A percentile compares a stretch with the other conserved stretches of the same genome.
These are phyloP conservation scores for Saguinus imperator DNA, from an alignment of 2,113 vertebrate genomes.

Conservation along the genomic window DNA sequence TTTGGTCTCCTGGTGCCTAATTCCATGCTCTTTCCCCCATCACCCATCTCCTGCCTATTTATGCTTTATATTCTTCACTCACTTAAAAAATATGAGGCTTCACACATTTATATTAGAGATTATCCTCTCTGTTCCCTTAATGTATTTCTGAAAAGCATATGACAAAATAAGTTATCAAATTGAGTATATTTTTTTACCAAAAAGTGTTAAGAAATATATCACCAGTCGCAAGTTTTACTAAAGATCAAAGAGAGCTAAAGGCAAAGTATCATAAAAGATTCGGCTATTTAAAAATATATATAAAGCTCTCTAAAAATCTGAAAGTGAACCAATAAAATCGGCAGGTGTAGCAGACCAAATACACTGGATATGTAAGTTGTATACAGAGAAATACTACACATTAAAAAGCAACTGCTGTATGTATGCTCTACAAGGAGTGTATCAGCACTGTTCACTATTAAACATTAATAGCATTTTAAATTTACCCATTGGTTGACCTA, in stretches of 20 bases:
- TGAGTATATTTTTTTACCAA: not conserved
- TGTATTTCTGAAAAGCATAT: not conserved
- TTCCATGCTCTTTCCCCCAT: not conserved
- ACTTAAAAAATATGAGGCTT: not conserved
- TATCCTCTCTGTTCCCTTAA: not conserved
- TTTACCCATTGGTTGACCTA: not conserved
- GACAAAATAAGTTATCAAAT: not conserved
- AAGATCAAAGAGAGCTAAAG: not conserved
- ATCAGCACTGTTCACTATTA: not conserved
- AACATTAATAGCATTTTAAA: conserved; percentile 30
- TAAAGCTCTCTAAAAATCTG: not conserved
- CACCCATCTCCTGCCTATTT: not conserved
- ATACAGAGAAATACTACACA: not conserved
- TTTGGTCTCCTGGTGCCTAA: not conserved
- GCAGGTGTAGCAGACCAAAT: not conserved
- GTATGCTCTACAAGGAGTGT: not conserved
- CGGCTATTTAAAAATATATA: too few relatives aligned
- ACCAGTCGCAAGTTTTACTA: not conserved
- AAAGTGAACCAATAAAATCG: not conserved
- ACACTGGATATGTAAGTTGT: not conserved
- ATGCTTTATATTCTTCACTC: not conserved
- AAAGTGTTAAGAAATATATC: not conserved
- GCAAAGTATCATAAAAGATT: not conserved
- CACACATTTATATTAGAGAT: not conserved
- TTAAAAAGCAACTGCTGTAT: not conserved